Percentiles rank a stretch among this genome's conserved stretches.
These are phyloP conservation scores for Drosophila asahinai DNA, from an alignment of 1,140 invertebrate species.

Conservation along the genomic window DNA sequence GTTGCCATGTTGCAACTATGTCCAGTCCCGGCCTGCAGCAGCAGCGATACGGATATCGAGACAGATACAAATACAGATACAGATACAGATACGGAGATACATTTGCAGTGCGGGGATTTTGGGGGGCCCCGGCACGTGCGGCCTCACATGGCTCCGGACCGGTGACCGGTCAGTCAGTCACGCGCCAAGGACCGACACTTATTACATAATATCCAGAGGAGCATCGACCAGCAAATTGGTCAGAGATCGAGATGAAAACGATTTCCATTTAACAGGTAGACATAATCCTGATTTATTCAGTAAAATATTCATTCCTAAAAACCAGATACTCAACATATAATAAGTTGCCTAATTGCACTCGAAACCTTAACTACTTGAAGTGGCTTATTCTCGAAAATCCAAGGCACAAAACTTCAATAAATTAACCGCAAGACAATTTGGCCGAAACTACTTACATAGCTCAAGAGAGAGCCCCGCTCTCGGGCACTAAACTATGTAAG, in stretches of 20 bases:
- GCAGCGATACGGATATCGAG: neutral
- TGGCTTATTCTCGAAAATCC: neutral
- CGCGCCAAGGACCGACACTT: constrained; percentile 33
- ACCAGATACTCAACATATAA: neutral
- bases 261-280: neutral
- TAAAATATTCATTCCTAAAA: neutral
- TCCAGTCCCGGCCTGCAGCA: neutral
- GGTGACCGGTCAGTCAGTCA: constrained; percentile 24
- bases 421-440: constrained; percentile 1
- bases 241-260: neutral
- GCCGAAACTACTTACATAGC: neutral
- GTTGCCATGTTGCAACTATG: constrained; percentile 21
- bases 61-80: neutral
- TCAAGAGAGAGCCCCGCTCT: neutral
- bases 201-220: constrained; percentile 32
- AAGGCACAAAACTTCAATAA: neutral
- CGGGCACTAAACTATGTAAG: constrained; percentile 6
- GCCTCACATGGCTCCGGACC: constrained; percentile 14
- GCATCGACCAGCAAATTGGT: constrained; percentile 27
- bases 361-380: neutral
- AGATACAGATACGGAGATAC: constrained; percentile 1
- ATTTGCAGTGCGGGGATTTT: neutral
- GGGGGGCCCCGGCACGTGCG: constrained; percentile 10
- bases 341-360: neutral
- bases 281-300: too few species aligned